Evolutionary conservation across 2,888 invertebrate species (phyloP).

Genomic region (Onchidella celtica): DNA sequence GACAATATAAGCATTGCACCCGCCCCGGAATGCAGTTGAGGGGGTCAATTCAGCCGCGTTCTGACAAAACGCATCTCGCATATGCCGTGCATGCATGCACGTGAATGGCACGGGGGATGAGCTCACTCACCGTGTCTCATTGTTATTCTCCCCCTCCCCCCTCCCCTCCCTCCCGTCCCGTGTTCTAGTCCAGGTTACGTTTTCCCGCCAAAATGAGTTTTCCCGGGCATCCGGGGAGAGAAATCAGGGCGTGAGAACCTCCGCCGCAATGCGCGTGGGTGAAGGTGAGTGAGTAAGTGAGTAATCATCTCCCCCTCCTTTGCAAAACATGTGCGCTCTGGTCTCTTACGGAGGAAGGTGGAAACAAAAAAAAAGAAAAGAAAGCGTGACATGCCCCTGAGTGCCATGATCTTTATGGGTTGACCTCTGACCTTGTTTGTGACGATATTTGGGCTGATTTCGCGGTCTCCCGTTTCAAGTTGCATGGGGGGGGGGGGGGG

Average conservation of each 20-base stretch:
- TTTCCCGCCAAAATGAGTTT: conserved; percentile 33
- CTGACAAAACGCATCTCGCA: too few species aligned
- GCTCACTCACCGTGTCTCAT: too few species aligned
- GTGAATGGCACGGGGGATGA: too few species aligned
- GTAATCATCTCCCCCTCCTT: neutral
- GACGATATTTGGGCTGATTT: neutral
- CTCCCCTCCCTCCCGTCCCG: neutral
- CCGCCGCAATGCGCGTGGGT: conserved; percentile 22
- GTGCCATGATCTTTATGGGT: conserved; percentile 26
- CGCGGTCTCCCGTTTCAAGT: too few species aligned
- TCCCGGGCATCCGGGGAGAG: neutral
- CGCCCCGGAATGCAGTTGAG: too few species aligned
- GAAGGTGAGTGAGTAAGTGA: conserved; percentile 9
- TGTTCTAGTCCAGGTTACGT: neutral
- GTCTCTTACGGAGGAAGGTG: too few species aligned
- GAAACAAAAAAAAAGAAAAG: neutral
- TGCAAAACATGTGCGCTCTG: conserved; percentile 13
- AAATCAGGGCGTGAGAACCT: conserved; percentile 19
- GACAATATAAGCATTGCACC: too few species aligned
- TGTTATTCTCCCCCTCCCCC: too few species aligned
- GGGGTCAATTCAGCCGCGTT: too few species aligned
- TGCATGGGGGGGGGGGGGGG: too few species aligned
- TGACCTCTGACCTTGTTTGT: conserved; percentile 31
- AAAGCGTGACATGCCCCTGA: neutral
- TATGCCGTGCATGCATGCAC: too few species aligned